Evolutionary conservation across 2,888 invertebrate genomes (phyloP), one percentile per base, ranked within the genome.

Genomic region (Pterostichus madidus): DNA sequence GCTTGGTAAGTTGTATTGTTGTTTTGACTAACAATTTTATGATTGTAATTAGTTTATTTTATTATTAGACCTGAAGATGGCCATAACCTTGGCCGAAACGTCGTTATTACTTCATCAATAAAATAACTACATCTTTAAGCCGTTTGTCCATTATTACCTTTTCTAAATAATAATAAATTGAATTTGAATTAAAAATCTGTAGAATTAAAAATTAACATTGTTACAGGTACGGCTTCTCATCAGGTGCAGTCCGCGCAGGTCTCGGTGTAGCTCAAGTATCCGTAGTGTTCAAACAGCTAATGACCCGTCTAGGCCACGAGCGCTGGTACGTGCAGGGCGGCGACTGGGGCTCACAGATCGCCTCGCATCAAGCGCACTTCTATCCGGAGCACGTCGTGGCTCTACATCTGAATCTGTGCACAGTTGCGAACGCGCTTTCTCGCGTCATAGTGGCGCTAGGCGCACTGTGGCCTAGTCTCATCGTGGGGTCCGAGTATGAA

Each of bases 261-360:
- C 87, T 93, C 24, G 92, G 92, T 0, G 87, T 91, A 0, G 88
- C 91, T 0, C 91, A 93, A 85, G 91, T 92, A 56, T 92, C 92
- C 0, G 90, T 92, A 0, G 88, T 94, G 56, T 91, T 95, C 86
- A 91, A 91, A 68, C 93, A 93, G 86, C 89, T 96, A 71, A 95
- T 95, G 95, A 88, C 91, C 31, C 89, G 94, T 11, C 89, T 96
- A 0, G 94, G 94, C 0, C 91, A 92, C 87, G 88, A 93, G 78
- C 90, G 92, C 87, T 96, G 91, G 88, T 94, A 93, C 88, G 88
- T 93, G 0, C 95, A 95, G 89, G 95, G 95, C 0, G 96, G 96
- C 0, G 96, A 97, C 87, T 96, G 95, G 96, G 97, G 97, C 0
- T 90, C 94, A 0, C 4, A 91, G 0, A 92, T 96, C 53, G 93